phyloP scores from a whole-genome alignment of 2,797 vertebrate species.

The Onychomys arenicola region DNA sequence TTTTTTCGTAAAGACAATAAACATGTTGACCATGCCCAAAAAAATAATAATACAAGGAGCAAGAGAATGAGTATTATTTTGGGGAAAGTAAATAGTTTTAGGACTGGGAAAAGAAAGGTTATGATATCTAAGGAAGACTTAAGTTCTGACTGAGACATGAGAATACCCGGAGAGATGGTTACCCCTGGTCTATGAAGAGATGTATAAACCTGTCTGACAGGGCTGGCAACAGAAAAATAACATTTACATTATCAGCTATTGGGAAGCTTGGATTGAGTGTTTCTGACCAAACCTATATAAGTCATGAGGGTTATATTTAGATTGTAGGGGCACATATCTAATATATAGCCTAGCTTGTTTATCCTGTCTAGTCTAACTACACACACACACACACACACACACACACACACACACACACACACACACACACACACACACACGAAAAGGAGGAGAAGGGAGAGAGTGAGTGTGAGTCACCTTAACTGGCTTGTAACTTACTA shows the following conservation, averaged over 20 bases:
- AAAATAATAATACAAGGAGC: neutral
- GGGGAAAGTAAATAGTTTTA: slow-evolving; percentile 9
- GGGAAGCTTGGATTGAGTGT: neutral
- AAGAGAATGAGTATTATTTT: neutral
- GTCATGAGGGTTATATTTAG: slow-evolving; percentile 3
- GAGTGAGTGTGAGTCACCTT: neutral
- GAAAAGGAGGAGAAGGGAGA: neutral
- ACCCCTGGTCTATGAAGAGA: neutral
- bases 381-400: neutral
- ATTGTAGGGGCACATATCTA: neutral
- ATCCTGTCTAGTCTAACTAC: neutral
- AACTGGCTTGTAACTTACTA: neutral
- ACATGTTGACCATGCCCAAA: no score
- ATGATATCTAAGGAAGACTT: neutral
- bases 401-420: neutral
- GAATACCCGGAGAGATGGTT: neutral
- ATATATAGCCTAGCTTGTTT: neutral
- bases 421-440: neutral
- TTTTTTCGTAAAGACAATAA: neutral
- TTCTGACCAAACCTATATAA: neutral
- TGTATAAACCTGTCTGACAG: neutral
- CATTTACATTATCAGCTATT: slow-evolving; percentile 12
- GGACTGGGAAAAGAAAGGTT: neutral
- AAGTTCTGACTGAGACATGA: neutral
- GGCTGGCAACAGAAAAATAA: neutral